Evolutionary conservation across 2,797 vertebrate genomes (phyloP), one percentile per base, ranked within the genome.

Genomic region (Meriones psammophilus): DNA sequence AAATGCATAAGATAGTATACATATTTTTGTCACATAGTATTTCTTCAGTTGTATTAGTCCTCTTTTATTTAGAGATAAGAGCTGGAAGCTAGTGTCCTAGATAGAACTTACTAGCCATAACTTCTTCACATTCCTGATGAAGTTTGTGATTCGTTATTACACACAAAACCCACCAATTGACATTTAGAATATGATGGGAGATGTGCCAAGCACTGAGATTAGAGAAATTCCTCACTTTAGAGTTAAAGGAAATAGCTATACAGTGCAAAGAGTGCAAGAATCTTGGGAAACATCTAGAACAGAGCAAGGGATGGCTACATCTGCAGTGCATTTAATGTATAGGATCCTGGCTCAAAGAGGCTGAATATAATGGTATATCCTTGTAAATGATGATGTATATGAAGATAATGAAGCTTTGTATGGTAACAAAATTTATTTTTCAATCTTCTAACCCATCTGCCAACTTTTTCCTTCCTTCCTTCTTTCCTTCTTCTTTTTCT

Each of bases 51-150:
- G 42, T 92, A 77, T 78, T 50, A 8, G 14, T 36, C 13, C 56
- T 39, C 24, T 91, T 77, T 50, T 79, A 71, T 84, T 91, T 85
- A 81, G 66, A 89, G 56, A 74, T 3, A 54, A 86, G 15, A 92
- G 84, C 73, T 58, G 26, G 42, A 42, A 84, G 5, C 36, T 0
- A 24, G 3, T 80, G 1, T 33, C 73, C 30, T 39, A 13, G 9
- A 8, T 83, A 7, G 79, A 12, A 80, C 94, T 92, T 88, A 54
- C 28, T 86, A n/a, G 83, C 92, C 78, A 86, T 24, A 76, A 64
- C 66, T 92, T 76, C 15, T 42, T 92, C 10, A 12, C 17, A 77
- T 20, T 18, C 81, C 90, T 80, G 14, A 50, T 94, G 15, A 73
- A 73, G 3, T 73, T 95, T 79, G 17, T 86, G 18, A 76, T 84